Conservation (phyloP, 2,113 vertebrate species). For the Lophochroa leadbeateri region DNA sequence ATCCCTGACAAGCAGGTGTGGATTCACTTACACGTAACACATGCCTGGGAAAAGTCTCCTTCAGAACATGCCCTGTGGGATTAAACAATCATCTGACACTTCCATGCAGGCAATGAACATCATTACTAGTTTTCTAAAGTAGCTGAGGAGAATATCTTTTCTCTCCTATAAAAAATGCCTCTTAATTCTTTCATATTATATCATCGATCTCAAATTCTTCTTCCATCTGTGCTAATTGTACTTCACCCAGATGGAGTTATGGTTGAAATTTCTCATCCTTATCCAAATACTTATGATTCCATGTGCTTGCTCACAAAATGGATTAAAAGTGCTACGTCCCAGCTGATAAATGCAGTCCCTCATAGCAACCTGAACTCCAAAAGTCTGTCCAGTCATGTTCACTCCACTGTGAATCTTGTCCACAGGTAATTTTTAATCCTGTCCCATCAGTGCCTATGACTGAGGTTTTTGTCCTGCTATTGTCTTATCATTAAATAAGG, state of each 20-base stretch:
- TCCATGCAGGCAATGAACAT: neutral
- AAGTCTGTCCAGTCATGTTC: neutral
- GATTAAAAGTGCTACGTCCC: neutral
- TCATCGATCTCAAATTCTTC: neutral
- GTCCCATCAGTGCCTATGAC: neutral
- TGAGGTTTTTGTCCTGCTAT: neutral
- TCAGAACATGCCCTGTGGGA: neutral
- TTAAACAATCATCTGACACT: neutral
- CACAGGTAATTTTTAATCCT: neutral
- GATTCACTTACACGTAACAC: neutral
- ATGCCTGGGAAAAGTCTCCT: neutral
- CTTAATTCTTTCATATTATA: neutral
- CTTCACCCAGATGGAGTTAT: neutral
- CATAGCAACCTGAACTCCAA: neutral
- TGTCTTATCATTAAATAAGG: neutral
- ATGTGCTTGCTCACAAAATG: neutral
- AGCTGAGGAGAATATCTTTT: neutral
- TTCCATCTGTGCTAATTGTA: neutral
- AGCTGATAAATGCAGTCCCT: neutral
- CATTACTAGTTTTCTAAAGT: neutral
- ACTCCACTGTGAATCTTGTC: neutral
- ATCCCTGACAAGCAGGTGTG: neutral
- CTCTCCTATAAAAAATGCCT: neutral
- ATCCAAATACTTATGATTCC: neutral
- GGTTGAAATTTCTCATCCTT: neutral